Percentiles rank a stretch among this genome's conserved stretches.
Conservation (phyloP, 2,888 invertebrate species). For the Nomada lathburiana region DNA sequence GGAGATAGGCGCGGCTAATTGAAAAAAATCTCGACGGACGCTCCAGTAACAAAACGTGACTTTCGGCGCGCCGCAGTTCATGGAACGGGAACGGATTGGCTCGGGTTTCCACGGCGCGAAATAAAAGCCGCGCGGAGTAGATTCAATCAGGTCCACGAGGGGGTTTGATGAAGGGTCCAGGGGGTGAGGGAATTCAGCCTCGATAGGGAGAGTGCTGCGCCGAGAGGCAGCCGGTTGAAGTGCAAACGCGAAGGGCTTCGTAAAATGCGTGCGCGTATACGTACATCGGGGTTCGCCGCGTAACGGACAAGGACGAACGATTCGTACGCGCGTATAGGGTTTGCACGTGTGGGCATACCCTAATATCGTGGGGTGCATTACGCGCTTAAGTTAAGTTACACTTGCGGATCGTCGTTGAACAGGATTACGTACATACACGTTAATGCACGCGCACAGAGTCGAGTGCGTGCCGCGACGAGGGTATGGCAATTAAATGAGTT, state of each 20-base stretch:
- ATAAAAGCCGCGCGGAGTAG: constrained; percentile 67
- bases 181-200: constrained; percentile 42
- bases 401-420: constrained; percentile 59
- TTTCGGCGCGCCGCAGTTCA: constrained; percentile 57
- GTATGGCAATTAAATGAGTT: constrained; percentile 46
- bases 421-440: constrained; percentile 53
- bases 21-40: constrained; percentile 57
- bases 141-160: constrained; percentile 66
- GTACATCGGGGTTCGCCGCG: not conserved
- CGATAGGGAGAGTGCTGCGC: constrained; percentile 61
- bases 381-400: constrained; percentile 65
- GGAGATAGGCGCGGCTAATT: constrained; percentile 47
- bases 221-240: constrained; percentile 59
- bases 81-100: constrained; percentile 61
- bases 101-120: constrained; percentile 66
- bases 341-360: constrained; percentile 23
- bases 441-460: constrained; percentile 51
- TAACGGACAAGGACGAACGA: constrained; percentile 29
- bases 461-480: constrained; percentile 29
- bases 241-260: constrained; percentile 59
- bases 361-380: constrained; percentile 61
- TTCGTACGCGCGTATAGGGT: not conserved
- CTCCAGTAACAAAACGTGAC: constrained; percentile 58
- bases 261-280: constrained; percentile 40
- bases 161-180: constrained; percentile 55